Evolutionary conservation across 2,797 vertebrate species (phyloP), one percentile per base, ranked within the genome.

Genomic region (Sphaeramia orbicularis): DNA sequence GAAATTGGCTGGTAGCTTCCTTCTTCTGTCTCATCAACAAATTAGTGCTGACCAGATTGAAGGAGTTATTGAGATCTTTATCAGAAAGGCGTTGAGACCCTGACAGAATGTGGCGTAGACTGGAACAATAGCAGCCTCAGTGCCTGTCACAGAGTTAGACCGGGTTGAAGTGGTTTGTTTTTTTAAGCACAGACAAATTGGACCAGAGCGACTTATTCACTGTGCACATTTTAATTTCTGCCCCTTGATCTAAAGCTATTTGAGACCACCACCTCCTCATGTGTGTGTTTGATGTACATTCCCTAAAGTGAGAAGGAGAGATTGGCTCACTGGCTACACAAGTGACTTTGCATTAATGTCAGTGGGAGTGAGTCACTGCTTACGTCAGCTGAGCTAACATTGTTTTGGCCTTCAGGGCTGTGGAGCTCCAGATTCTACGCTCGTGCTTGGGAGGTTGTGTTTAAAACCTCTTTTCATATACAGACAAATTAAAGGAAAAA

Each of bases 341-440:
- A 80, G 70, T 80, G 84, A 85, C 78, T 87, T 57, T 81, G 80
- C 78, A 81, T 80, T 78, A 81, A 84, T 80, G 64, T 67, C 69
- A 62, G 58, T 30, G 53, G 83, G 64, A 79, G 21, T 88, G 85
- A 88, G 65, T 89, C 76, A 81, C 48, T 36, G 55, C 68, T 65
- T 77, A 38, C 61, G 51, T 83, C 81, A 77, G 71, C 73, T 24
- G 64, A 66, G 68, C 71, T 69, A 56, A 82, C 65, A 4, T 47
- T 73, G 74, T 63, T 79, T 60, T 74, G 65, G 72, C 70, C 76
- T 80, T 72, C 19, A 67, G 84, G 72, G 62, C 35, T 13, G 27
- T 45, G 36, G 47, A 71, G 78, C 50, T 84, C 58, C 65, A 85
- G 83, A 83, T 83, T 77, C 60, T 37, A 59, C 1, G 2, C 62